These are phyloP conservation scores for Microtus ochrogaster DNA, from an alignment of 2,113 vertebrate genomes.

Conservation along the genomic window DNA sequence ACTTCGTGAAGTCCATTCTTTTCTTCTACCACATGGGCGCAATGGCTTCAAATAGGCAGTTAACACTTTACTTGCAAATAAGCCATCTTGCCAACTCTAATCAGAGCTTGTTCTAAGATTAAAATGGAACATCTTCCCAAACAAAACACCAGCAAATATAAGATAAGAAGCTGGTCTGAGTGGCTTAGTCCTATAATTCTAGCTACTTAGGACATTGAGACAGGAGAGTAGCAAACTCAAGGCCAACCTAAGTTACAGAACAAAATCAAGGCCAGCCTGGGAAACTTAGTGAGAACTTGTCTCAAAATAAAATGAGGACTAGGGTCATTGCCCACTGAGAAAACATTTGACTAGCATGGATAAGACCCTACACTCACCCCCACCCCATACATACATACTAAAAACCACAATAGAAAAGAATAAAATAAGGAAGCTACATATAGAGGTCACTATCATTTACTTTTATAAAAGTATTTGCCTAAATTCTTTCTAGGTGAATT, in stretches of 20 bases:
- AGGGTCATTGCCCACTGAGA: background rate
- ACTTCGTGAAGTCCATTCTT: background rate
- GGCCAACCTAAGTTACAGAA: background rate
- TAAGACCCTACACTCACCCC: background rate
- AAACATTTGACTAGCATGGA: background rate
- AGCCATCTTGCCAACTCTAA: background rate
- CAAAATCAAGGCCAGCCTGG: background rate
- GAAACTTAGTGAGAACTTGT: background rate
- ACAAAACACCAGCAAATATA: constrained; percentile 13
- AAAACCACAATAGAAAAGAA: background rate
- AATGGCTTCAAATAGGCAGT: background rate
- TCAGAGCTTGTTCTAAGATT: constrained; percentile 39
- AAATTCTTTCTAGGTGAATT: constrained; percentile 34
- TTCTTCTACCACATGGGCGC: background rate
- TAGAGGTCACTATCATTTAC: constrained; percentile 17
- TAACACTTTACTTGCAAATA: background rate
- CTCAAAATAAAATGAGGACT: background rate
- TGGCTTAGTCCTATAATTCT: background rate
- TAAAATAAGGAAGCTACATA: constrained; percentile 1
- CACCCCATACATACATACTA: background rate
- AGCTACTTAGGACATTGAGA: background rate
- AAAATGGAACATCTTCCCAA: constrained; percentile 13
- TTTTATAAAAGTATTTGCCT: constrained; percentile 34
- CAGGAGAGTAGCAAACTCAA: background rate
- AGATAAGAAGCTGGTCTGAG: background rate